phyloP scores from a whole-genome alignment of 2,888 invertebrate genomes.

The Clanis bilineata region DNA sequence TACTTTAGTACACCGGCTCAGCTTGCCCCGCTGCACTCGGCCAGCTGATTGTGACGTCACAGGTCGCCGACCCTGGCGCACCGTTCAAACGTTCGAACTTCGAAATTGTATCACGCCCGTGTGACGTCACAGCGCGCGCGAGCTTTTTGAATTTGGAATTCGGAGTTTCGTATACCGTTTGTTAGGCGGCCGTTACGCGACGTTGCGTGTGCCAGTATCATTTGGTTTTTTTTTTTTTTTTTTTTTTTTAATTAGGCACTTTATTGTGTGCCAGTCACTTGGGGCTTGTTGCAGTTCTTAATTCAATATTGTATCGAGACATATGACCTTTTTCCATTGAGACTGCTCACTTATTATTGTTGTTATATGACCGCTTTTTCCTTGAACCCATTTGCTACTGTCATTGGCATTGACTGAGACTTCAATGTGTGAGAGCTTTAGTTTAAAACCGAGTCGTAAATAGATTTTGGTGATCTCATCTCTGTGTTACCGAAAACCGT shows the following conservation, averaged over 20 bases:
- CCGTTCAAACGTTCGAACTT: conserved; percentile 40
- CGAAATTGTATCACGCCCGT: conserved; percentile 43
- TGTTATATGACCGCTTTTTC: neutral
- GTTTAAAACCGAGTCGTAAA: neutral
- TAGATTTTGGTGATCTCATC: neutral
- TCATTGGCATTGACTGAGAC: neutral
- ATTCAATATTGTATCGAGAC: neutral
- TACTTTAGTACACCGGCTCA: conserved; percentile 17
- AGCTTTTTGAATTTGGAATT: conserved; percentile 39
- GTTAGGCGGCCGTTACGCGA: conserved; percentile 19
- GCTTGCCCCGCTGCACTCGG: conserved; percentile 45
- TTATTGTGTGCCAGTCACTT: conserved; percentile 20
- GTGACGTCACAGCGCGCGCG: conserved; percentile 52
- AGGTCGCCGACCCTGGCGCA: conserved; percentile 58
- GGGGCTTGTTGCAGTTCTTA: conserved; percentile 12
- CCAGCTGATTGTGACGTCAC: conserved; percentile 77
- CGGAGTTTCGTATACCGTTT: conserved; percentile 18
- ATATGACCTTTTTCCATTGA: neutral
- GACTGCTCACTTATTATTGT: neutral
- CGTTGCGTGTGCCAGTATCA: conserved; percentile 11
- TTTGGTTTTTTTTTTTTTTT: conserved; percentile 13
- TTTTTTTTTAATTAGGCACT: neutral
- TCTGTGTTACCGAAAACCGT: neutral
- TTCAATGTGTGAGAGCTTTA: neutral
- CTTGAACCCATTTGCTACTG: neutral